Evolutionary conservation across 2,797 vertebrate genomes (phyloP), one percentile per base, ranked within the genome.

Genomic region (Enteromius unitaeniatus): DNA sequence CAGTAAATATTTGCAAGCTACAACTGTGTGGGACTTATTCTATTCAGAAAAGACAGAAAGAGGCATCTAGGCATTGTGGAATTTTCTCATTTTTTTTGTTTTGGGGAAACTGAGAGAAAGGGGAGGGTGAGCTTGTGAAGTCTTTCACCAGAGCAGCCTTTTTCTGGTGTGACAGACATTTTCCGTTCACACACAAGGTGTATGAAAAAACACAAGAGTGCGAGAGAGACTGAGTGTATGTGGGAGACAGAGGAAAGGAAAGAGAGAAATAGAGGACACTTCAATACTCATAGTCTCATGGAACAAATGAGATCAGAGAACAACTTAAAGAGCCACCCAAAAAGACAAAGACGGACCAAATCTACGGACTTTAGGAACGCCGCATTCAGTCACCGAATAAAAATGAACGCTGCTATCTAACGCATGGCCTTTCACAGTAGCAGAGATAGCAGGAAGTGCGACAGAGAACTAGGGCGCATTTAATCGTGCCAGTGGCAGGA

Each of bases 251-350:
- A 64, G 69, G 21, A 58, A 68, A 42, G 58, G n/a, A 84, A 75
- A 83, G 77, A 79, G 76, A 81, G 78, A 85, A 51, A 73, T 21
- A 14, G 17, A 85, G 67, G 64, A 70, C 47, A 77, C 62, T 58
- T 49, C 69, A 80, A 73, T 75, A 73, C 55, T 79, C 83, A 21
- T 60, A 82, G 75, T 45, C 68, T 76, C 92, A 94, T 91, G 94
- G 94, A 95, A 93, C 90, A 91, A 92, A 92, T 93, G 90, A 94
- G 91, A 90, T 84, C 79, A 93, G 90, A 91, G 88, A 86, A 89
- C 87, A 91, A 89, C 89, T 92, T 89, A 86, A 91, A 92, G 93
- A 92, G 89, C 91, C 87, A 80, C 47, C 65, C 26, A 81, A 81
- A 81, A 65, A 85, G 67, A 55, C n/a, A 70, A 58, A 65, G 23